Base-by-base conservation (phyloP, 2,797 vertebrate genomes). In the Gallinago stenura region DNA sequence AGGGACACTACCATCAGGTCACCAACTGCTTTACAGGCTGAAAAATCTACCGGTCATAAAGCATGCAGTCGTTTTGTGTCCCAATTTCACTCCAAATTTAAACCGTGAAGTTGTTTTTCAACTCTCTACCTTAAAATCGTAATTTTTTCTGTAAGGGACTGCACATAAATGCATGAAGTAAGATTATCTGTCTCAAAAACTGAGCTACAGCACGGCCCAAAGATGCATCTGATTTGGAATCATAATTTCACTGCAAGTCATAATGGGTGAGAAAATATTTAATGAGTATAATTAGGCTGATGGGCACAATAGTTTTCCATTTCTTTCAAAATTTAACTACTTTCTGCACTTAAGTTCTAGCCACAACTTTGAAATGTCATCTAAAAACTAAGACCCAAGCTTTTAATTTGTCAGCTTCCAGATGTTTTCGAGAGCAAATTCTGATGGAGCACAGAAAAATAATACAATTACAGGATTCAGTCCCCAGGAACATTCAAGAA, bases 121-220 rank as follows among this genome's bases (percentile, higher is more conserved):
- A 43, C 31, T 61, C 68, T 57, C 28, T 58, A 21, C 54, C 25
- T 58, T 64, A 43, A 45, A 66, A 45, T 5, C 3, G 1, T 3
- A 6, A 1, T 0, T 18, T 41, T 30, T 70, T 53, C 43, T 13
- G 12, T 25, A 81, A 66, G 1, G 0, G 25, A 8, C n/a, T 18
- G 24, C 35, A 50, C 13, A 0, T 7, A 60, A 87, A 54, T 4
- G 3, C 3, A 28, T 5, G 4, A 61, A 56, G 10, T 8, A 16
- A 30, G 10, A 53, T 1, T 5, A 12, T 7, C 26, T 8, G 3
- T 35, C 60, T 57, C 30, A 43, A 41, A 73, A 73, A 33, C 0
- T 12, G 56, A 33, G 41, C 35, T 25, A 33, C 9, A 30, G 48
- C 65, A 25, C 0, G 12, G 39, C 70, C 80, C 50, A 46, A 26